Conservation (phyloP, 2,888 invertebrate genomes). For the Phymatocera aterrima region DNA sequence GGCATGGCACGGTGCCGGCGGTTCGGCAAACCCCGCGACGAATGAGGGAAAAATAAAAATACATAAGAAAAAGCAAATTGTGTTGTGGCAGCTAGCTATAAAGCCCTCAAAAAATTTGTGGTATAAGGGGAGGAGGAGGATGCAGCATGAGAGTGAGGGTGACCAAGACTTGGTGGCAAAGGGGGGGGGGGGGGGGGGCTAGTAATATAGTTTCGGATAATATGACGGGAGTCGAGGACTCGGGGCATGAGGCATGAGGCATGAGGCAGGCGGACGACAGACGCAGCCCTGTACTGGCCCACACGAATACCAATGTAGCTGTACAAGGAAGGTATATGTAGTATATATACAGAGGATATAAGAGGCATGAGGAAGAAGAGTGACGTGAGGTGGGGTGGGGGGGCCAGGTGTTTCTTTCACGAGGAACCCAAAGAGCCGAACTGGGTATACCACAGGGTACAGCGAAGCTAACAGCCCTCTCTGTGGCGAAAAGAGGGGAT, state of each 20-base stretch:
- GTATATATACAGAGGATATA: slow-evolving; percentile 23
- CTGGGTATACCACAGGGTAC: too few species aligned
- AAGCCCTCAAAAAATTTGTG: too few species aligned
- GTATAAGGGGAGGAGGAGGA: neutral
- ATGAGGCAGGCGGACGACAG: slow-evolving; percentile 54
- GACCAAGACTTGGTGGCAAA: neutral
- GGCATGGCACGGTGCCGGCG: too few species aligned
- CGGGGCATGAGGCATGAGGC: too few species aligned
- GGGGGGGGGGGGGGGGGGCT: neutral
- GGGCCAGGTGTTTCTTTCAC: slow-evolving; percentile 66
- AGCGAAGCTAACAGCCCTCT: neutral
- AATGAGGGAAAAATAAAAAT: neutral
- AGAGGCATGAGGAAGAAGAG: slow-evolving; percentile 55
- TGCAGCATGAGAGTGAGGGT: neutral
- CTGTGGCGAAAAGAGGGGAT: neutral
- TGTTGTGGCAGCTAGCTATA: neutral
- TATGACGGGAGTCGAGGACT: slow-evolving; percentile 62
- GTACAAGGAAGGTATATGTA: neutral
- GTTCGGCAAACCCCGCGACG: neutral
- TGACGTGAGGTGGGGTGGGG: too few species aligned
- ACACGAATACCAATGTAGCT: neutral
- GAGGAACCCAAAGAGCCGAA: slow-evolving; percentile 62
- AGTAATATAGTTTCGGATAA: slow-evolving; percentile 64
- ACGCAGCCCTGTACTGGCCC: slow-evolving; percentile 35
- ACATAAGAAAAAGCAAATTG: neutral